Evolutionary conservation across 64 coral and sea anemone species (phyloP), one percentile per base, ranked within the genome.

Genomic region (Stichodactyla helianthus): DNA sequence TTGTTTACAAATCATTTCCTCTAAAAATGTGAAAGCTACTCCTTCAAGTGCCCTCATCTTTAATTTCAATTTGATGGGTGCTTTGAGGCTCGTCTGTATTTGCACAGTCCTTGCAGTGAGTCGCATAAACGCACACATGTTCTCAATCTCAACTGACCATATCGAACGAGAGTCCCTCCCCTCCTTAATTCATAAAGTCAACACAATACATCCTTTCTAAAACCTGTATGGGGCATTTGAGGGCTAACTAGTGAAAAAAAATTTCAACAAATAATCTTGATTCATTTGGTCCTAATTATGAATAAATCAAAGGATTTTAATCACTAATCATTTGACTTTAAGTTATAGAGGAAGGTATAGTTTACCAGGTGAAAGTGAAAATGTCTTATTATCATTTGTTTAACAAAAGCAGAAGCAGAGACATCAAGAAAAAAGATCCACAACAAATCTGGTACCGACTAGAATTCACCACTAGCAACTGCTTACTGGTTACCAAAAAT

Each of bases 1-100:
- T 6, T 74, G 68, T 74, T 74, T 74, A 74, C 68, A 74, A 74
- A 74, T 74, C 26, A 35, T 74, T 74, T 74, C 68, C 68, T 31
- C 4, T 11, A 31, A 74, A 74, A 74, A 74, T 74, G 10, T 6
- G 12, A 14, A 31, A 74, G 22, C 25, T 74, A 74, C 27, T 74
- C 10, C 25, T 31, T 74, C 10, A 74, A 74, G 68, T 74, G 68
- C 17, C 25, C 26, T 74, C 4, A 31, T 74, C 68, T 74, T 74
- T 74, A 74, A 74, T 74, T 74, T 74, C 68, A 74, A n/a, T 74
- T 74, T 74, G 68, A 74, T 74, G 68, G 25, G 23, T 31, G 7
- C 7, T 68, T 25, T 74, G 25, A 31, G 7, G 68, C 68, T 31
- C 10, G 8, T 31, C 25, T 74, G 25, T 74, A 31, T 74, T 74